A percentile compares a stretch with the other conserved stretches of the same genome.
Conservation (phyloP, 2,888 invertebrate genomes). For the Acanthosepion esculentum region DNA sequence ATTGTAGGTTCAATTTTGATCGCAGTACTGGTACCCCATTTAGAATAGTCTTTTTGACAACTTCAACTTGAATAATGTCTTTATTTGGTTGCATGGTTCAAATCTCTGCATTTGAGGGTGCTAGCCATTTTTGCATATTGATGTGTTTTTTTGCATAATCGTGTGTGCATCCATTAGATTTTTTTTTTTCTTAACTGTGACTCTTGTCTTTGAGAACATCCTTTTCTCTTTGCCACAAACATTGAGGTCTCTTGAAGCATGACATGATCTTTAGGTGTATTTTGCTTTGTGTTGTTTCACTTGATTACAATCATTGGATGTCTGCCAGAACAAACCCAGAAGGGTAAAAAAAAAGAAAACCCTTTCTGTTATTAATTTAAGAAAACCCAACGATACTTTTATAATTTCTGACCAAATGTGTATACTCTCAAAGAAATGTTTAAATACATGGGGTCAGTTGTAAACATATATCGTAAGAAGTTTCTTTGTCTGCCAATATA, state of each 20-base stretch:
- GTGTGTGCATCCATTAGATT: neutral
- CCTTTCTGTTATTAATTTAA: neutral
- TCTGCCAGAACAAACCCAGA: neutral
- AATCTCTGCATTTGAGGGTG: neutral
- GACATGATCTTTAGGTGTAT: neutral
- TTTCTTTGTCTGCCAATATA: too few species aligned
- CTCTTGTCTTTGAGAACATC: neutral
- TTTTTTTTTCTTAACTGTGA: neutral
- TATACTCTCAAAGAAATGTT: too few species aligned
- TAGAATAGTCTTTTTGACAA: too few species aligned
- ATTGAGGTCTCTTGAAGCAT: neutral
- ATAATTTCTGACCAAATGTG: too few species aligned
- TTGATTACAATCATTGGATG: neutral
- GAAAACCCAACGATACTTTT: neutral
- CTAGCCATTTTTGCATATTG: neutral
- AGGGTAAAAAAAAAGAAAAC: neutral
- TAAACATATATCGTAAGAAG: too few species aligned
- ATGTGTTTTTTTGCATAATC: neutral
- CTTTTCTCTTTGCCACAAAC: neutral
- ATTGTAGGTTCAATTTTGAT: conserved; percentile 24
- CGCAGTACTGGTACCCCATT: neutral
- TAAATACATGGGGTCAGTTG: too few species aligned
- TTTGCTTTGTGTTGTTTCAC: neutral
- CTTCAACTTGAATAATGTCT: too few species aligned
- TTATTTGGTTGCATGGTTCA: neutral